Percentiles rank a stretch among this genome's conserved stretches.
Conservation (phyloP, 2,888 invertebrate species). For the Cantharis rufa region DNA sequence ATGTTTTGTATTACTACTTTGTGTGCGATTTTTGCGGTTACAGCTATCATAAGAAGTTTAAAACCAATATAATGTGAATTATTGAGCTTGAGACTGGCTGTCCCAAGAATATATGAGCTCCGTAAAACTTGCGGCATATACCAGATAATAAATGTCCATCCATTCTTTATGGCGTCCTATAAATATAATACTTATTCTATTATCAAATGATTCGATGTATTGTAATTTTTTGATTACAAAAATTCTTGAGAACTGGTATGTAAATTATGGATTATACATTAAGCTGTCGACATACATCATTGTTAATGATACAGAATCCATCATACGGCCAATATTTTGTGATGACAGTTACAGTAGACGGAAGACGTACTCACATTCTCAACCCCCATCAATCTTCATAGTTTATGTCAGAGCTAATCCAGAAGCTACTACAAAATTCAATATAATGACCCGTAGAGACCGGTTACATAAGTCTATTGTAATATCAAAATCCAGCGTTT, state of each 20-base stretch:
- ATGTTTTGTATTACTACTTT: neutral
- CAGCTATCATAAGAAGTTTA: slow-evolving; percentile 28
- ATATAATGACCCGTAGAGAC: slow-evolving; percentile 49
- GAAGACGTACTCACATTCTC: slow-evolving; percentile 49
- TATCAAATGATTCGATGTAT: slow-evolving; percentile 45
- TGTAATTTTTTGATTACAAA: slow-evolving; percentile 15
- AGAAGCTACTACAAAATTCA: slow-evolving; percentile 48
- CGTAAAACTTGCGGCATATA: slow-evolving; percentile 50
- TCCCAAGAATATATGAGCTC: slow-evolving; percentile 47
- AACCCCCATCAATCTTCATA: slow-evolving; percentile 51
- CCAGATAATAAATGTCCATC: slow-evolving; percentile 53
- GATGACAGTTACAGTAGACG: slow-evolving; percentile 49
- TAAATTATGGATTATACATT: slow-evolving; percentile 32
- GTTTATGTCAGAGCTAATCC: slow-evolving; percentile 47
- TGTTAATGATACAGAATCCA: slow-evolving; percentile 44
- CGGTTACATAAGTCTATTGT: slow-evolving; percentile 44
- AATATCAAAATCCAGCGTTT: slow-evolving; percentile 30
- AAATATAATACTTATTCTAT: slow-evolving; percentile 55
- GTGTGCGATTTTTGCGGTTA: neutral
- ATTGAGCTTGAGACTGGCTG: slow-evolving; percentile 47
- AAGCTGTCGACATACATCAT: slow-evolving; percentile 33
- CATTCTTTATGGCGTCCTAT: slow-evolving; percentile 53
- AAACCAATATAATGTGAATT: slow-evolving; percentile 50
- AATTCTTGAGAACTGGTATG: slow-evolving; percentile 22
- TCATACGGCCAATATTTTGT: slow-evolving; percentile 52